phyloP scores from a whole-genome alignment of 2,888 invertebrate genomes.

The Chouioia cunea region DNA sequence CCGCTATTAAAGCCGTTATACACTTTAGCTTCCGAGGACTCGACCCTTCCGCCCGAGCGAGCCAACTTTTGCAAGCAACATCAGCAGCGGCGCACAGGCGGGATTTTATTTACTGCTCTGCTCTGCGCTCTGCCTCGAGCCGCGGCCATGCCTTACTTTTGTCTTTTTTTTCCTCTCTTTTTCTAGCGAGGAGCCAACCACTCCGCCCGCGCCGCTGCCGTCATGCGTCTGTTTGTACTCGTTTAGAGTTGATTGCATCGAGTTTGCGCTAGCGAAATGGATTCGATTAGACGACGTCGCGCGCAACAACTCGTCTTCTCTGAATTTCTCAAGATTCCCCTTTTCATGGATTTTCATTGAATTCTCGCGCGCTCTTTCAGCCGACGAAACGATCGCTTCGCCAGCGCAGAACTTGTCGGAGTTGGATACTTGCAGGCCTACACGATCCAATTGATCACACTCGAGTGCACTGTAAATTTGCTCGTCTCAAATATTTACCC shows the following conservation, averaged over 20 bases:
- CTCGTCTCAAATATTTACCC: too few relatives aligned
- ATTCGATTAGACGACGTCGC: slow-evolving; percentile 45
- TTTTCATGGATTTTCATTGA: not conserved
- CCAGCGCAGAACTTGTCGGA: too few relatives aligned
- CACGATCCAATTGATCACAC: too few relatives aligned
- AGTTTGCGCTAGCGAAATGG: slow-evolving; percentile 37
- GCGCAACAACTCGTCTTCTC: not conserved
- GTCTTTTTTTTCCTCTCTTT: too few relatives aligned
- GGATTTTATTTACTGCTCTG: slow-evolving; percentile 34
- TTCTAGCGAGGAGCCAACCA: too few relatives aligned
- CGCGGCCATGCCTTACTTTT: too few relatives aligned
- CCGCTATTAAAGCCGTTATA: slow-evolving; percentile 65
- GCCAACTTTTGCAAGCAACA: slow-evolving; percentile 49
- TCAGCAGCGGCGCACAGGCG: slow-evolving; percentile 24
- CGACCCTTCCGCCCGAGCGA: slow-evolving; percentile 51
- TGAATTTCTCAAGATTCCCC: slow-evolving; percentile 18
- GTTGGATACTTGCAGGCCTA: too few relatives aligned
- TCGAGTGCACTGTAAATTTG: too few relatives aligned
- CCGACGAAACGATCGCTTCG: too few relatives aligned
- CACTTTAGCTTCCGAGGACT: slow-evolving; percentile 56
- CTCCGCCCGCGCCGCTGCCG: too few relatives aligned
- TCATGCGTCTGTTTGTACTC: slow-evolving; percentile 6
- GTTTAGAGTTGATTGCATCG: slow-evolving; percentile 41
- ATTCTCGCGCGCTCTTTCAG: too few relatives aligned
- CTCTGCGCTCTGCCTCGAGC: not conserved